Evolutionary conservation across 2,888 invertebrate species (phyloP), one percentile per base, ranked within the genome.

Genomic region (Antitype chi): DNA sequence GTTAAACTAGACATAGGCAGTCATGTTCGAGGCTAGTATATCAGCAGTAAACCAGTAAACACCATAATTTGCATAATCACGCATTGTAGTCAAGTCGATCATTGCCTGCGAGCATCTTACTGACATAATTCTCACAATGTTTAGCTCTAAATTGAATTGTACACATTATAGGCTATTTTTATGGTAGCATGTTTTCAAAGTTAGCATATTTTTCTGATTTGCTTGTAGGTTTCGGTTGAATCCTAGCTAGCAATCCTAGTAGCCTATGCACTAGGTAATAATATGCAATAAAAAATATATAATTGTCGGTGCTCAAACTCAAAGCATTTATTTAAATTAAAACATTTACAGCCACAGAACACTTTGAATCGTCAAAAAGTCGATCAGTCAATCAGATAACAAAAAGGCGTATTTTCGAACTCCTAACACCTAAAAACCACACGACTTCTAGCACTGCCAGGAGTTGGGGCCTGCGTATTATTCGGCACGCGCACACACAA

Each of bases 71-170:
- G 53, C 76, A 72, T 59, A 77, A 73, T 53, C 52, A 70, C 20
- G 49, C 53, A 76, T 70, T 68, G 63, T 81, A 53, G 63, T 70
- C 28, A 69, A 59, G 43, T 64, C 67, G 67, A 63, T 59, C 77
- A 69, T 60, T 55, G 72, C 82, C 55, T 83, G 83, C 47, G 85
- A 83, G 25, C 68, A 64, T 64, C 74, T 49, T 43, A 71, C 85
- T 78, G 52, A 69, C 83, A 78, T 53, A 59, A 17, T 82, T 82
- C 85, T n/a, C 82, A 82, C 69, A 63, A 59, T 28, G 23, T 69
- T 75, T 83, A 69, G 64, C 20, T 74, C 15, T 25, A 70, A 66
- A 80, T 66, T 59, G 43, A 72, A 82, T 63, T 47, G 57, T 25
- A n/a, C 25, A 38, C 17, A 75, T 57, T 62, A 66, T 7, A 43